These are phyloP conservation scores for Tamias sibiricus DNA, from an alignment of 2,113 vertebrate genomes.

Conservation along the genomic window DNA sequence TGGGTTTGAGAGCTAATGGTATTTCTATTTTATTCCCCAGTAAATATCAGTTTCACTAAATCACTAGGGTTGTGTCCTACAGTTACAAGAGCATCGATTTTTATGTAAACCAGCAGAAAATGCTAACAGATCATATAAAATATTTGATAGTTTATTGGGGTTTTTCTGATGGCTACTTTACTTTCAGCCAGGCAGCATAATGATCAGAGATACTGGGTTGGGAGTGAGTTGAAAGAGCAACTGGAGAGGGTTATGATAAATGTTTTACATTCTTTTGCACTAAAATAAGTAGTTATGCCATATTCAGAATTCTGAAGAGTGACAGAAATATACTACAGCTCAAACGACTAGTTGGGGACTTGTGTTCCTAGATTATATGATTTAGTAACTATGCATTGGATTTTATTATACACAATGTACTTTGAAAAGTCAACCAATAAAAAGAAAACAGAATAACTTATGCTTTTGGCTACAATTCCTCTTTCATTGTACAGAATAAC, in stretches of 20 bases:
- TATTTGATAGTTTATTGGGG: slow-evolving; percentile 60
- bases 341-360: background rate
- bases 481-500: slow-evolving; percentile 65
- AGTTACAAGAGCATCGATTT: slow-evolving; percentile 67
- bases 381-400: slow-evolving; percentile 62
- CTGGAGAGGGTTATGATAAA: background rate
- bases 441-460: slow-evolving; percentile 65
- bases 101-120: slow-evolving; percentile 77
- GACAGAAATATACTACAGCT: slow-evolving; percentile 28
- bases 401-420: slow-evolving; percentile 73
- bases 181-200: background rate
- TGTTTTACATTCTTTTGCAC: background rate
- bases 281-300: background rate
- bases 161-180: slow-evolving; percentile 43
- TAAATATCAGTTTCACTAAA: slow-evolving; percentile 72
- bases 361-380: slow-evolving; percentile 49
- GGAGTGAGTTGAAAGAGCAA: background rate
- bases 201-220: background rate
- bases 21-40: slow-evolving; percentile 53
- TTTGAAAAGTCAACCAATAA: slow-evolving; percentile 69
- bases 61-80: slow-evolving; percentile 48
- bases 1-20: slow-evolving; percentile 36
- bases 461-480: slow-evolving; percentile 1
- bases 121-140: slow-evolving; percentile 66
- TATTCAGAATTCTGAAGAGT: slow-evolving; percentile 36